Conservation (phyloP, 2,888 invertebrate species). For the Calameuta idolon region DNA sequence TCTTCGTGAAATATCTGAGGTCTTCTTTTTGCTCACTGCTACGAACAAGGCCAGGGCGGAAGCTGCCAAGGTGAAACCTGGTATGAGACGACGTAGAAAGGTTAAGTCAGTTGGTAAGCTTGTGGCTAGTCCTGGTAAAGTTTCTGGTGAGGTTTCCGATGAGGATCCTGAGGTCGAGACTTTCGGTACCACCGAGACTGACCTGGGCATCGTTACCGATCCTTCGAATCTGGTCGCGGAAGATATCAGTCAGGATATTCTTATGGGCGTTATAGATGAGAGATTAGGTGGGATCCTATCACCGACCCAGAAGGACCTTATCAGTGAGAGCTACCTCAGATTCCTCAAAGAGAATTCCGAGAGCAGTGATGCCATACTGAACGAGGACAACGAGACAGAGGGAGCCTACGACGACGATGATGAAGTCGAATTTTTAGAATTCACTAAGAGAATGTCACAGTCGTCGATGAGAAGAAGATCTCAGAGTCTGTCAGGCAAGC, state of each 20-base stretch:
- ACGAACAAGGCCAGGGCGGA: conserved; percentile 24
- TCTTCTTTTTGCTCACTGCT: conserved; percentile 29
- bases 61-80: not conserved
- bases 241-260: conserved; percentile 28
- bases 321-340: conserved; percentile 5
- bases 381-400: not conserved
- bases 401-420: not conserved
- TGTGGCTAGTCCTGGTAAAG: not conserved
- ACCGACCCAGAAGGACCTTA: conserved; percentile 20
- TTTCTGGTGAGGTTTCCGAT: not conserved
- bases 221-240: not conserved
- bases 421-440: not conserved
- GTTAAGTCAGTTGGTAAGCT: not conserved
- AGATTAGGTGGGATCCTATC: conserved; percentile 25
- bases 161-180: not conserved
- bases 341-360: not conserved
- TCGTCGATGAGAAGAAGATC: not conserved
- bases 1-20: conserved; percentile 40
- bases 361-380: not conserved
- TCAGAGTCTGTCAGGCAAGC: not conserved
- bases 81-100: not conserved
- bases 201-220: not conserved
- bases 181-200: not conserved
- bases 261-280: conserved; percentile 26
- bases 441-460: not conserved